A percentile compares a stretch with the other conserved stretches of the same genome.
These are phyloP conservation scores for Tokudaia tokunoshimensis DNA, from an alignment of 2,797 vertebrate species.

Conservation along the genomic window DNA sequence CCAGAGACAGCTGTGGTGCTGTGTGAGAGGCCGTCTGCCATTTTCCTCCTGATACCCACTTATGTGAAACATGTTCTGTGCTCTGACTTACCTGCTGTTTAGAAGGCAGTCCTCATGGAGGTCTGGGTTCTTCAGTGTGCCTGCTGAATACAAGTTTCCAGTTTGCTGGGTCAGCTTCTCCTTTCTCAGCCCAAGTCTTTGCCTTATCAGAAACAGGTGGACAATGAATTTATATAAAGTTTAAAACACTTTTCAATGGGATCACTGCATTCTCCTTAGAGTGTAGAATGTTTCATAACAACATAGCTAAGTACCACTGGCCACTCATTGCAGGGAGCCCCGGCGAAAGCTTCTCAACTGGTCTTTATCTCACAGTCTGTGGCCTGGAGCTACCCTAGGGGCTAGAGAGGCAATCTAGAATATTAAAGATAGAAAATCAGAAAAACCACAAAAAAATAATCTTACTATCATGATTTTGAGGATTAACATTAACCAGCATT, in stretches of 20 bases:
- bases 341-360: background rate
- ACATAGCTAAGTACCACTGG: background rate
- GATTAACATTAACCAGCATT: background rate
- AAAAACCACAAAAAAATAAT: background rate
- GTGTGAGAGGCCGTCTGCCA: background rate
- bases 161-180: background rate
- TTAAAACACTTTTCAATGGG: background rate
- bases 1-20: background rate
- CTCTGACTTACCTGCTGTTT: conserved; percentile 13
- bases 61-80: background rate
- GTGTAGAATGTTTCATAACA: background rate
- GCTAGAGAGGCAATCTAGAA: background rate
- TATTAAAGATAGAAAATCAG: conserved; percentile 2
- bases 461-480: background rate
- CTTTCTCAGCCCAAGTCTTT: background rate
- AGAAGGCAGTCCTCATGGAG: background rate
- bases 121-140: background rate
- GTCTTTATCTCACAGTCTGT: background rate
- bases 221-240: background rate
- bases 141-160: background rate
- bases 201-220: background rate
- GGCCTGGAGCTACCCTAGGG: background rate
- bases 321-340: background rate
- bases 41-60: background rate
- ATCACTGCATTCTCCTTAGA: background rate